phyloP scores from a whole-genome alignment of 2,797 vertebrate species.

The Tolypeutes matacus region DNA sequence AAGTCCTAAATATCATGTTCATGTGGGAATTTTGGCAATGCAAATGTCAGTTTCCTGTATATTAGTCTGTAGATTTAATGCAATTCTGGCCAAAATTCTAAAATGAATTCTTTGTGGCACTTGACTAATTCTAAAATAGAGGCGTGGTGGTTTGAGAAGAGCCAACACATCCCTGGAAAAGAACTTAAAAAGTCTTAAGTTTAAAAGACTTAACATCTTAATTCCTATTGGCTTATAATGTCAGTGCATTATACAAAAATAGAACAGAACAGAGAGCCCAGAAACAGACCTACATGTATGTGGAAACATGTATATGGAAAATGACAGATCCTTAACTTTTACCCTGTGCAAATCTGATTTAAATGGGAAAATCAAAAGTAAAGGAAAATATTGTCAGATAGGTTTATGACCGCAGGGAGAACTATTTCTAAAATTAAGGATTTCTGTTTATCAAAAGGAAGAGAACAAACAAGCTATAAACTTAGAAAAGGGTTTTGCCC shows the following conservation, averaged over 20 bases:
- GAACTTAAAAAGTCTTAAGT: not conserved
- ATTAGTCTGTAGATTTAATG: not conserved
- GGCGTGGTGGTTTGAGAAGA: not conserved
- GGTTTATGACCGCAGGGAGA: not conserved
- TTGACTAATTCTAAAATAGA: constrained; percentile 56
- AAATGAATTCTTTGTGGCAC: not conserved
- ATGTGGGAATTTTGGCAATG: not conserved
- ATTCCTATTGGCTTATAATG: not conserved
- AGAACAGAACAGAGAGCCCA: not conserved
- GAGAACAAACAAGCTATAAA: not conserved
- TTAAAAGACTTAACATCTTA: not conserved
- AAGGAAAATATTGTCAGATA: not conserved
- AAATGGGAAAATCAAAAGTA: not conserved
- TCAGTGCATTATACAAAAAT: not conserved
- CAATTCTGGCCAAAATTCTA: not conserved
- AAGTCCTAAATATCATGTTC: not conserved
- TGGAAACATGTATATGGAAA: not conserved
- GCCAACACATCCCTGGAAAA: not conserved
- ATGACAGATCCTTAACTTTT: not conserved
- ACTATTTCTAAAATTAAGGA: not conserved
- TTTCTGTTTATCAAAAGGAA: constrained; percentile 13
- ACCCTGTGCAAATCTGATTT: not conserved
- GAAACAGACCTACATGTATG: not conserved
- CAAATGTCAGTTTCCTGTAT: not conserved
- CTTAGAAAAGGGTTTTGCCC: not conserved